These are phyloP conservation scores for Strigops habroptila DNA, from an alignment of 2,113 vertebrate species.

Conservation along the genomic window DNA sequence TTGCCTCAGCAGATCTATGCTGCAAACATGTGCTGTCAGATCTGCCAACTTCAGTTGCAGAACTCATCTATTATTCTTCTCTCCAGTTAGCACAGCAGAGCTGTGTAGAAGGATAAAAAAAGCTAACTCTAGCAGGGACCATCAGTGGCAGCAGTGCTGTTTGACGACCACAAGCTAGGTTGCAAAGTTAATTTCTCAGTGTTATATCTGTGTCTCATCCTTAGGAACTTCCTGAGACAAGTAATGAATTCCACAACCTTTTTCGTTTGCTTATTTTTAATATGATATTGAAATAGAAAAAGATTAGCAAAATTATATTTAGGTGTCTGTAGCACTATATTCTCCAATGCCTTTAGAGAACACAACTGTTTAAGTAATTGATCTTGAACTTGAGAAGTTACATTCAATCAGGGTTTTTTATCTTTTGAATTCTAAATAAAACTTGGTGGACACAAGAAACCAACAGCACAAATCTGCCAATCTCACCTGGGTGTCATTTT, in stretches of 20 bases:
- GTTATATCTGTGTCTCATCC: not conserved
- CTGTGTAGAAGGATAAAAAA: not conserved
- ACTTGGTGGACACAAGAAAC: not conserved
- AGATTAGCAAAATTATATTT: not conserved
- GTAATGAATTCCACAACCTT: not conserved
- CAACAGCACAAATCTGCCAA: not conserved
- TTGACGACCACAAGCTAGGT: not conserved
- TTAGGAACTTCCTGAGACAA: not conserved
- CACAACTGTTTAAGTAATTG: not conserved
- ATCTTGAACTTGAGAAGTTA: not conserved
- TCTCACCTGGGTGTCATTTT: not conserved
- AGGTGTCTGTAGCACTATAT: not conserved
- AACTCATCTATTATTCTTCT: conserved; percentile 5
- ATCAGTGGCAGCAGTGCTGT: not conserved
- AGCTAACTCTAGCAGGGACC: not conserved
- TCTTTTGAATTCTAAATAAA: not conserved
- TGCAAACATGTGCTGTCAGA: not conserved
- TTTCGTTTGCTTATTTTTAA: not conserved
- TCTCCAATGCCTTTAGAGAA: not conserved
- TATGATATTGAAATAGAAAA: not conserved
- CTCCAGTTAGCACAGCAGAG: not conserved
- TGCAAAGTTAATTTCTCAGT: not conserved
- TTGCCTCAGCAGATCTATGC: conserved; percentile 2
- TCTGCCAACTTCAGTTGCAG: not conserved
- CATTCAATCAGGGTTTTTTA: not conserved